phyloP scores from a whole-genome alignment of 2,797 vertebrate genomes.

The Hypotaenidia philippensis region DNA sequence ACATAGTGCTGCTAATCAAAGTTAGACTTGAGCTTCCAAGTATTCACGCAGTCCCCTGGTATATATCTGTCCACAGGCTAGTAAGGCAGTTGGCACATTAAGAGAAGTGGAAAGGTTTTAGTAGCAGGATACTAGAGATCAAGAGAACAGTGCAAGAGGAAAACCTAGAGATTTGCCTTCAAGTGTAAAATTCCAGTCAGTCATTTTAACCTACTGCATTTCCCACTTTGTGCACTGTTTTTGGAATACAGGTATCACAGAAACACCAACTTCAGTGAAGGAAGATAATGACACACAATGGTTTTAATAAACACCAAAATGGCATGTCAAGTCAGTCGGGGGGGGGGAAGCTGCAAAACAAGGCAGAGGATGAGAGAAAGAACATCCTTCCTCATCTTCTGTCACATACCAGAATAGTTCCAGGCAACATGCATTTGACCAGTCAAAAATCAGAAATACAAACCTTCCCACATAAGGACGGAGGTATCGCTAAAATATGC shows the following conservation, averaged over 20 bases:
- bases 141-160: neutral
- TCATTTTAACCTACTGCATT: neutral
- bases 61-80: neutral
- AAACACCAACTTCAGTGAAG: neutral
- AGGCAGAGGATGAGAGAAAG: neutral
- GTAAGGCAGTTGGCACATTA: neutral
- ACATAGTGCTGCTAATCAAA: neutral
- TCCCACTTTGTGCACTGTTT: neutral
- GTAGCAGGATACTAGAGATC: neutral
- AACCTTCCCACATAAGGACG: neutral
- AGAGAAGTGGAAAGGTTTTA: neutral
- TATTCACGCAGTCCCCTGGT: neutral
- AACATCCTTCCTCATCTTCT: neutral
- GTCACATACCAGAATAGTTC: neutral
- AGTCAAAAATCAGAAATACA: neutral
- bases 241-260: neutral
- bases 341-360: neutral
- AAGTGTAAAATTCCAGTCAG: neutral
- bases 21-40: neutral
- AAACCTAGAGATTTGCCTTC: neutral
- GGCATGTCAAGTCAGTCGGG: neutral
- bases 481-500: neutral
- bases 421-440: neutral
- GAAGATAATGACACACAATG: neutral
- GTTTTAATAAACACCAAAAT: neutral